Evolutionary conservation across 2,888 invertebrate species (phyloP).

Genomic region (Agrotis puta): DNA sequence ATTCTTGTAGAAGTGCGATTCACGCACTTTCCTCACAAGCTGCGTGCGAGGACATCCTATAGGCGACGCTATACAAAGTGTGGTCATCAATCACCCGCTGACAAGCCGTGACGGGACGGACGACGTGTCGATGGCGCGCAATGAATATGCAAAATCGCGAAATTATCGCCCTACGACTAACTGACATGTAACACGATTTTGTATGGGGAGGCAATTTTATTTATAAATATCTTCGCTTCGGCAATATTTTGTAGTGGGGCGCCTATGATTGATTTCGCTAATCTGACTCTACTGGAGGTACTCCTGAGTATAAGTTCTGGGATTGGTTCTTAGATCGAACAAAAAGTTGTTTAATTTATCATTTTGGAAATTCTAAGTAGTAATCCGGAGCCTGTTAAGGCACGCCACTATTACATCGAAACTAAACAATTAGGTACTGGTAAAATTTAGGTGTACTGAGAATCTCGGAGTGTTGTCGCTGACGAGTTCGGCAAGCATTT

Average conservation of each 20-base stretch:
- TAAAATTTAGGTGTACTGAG: not conserved
- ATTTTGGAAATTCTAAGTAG: not conserved
- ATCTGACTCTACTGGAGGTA: too few relatives aligned
- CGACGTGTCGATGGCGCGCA: constrained; percentile 50
- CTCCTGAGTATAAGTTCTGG: too few relatives aligned
- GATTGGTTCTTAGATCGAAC: too few relatives aligned
- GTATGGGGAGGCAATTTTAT: constrained; percentile 27
- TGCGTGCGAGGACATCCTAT: constrained; percentile 38
- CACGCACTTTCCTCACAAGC: constrained; percentile 32
- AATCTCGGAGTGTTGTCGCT: not conserved
- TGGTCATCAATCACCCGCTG: constrained; percentile 60
- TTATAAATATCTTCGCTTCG: constrained; percentile 17
- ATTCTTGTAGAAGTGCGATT: constrained; percentile 36
- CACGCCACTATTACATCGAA: too few relatives aligned
- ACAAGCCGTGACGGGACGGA: constrained; percentile 46
- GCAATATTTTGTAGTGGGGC: not conserved
- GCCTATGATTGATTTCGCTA: not conserved
- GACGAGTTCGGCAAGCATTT: not conserved
- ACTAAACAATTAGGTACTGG: not conserved
- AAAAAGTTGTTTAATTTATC: not conserved
- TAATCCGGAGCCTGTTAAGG: not conserved
- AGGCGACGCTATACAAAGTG: constrained; percentile 36
- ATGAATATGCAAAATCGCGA: constrained; percentile 68
- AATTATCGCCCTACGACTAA: constrained; percentile 49
- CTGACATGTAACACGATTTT: constrained; percentile 50